Evolutionary conservation across 1,140 invertebrate genomes (phyloP).

Genomic region (Epicauta chinensis): DNA sequence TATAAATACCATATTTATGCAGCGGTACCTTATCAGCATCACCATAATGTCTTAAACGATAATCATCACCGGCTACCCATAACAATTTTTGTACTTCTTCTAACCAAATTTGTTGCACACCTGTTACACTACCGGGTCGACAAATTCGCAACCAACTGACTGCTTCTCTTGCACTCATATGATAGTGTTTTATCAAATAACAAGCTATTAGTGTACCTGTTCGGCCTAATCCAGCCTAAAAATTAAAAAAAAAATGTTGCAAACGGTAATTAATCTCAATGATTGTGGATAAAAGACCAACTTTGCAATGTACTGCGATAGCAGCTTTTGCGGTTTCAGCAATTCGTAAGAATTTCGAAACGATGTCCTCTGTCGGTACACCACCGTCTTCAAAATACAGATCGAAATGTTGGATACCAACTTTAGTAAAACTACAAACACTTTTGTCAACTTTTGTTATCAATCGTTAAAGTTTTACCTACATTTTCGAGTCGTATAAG

Average conservation of each 20-base stretch:
- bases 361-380: slow-evolving; percentile 62
- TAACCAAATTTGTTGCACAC: slow-evolving; percentile 74
- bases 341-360: slow-evolving; percentile 66
- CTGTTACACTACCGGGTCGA: slow-evolving; percentile 76
- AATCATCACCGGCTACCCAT: slow-evolving; percentile 44
- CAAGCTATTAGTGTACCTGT: slow-evolving; percentile 78
- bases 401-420: slow-evolving; percentile 71
- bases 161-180: slow-evolving; percentile 71
- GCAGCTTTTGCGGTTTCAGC: slow-evolving; percentile 64
- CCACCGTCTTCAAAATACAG: slow-evolving; percentile 78
- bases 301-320: slow-evolving; percentile 81
- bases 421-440: slow-evolving; percentile 58
- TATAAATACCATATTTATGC: slow-evolving; percentile 46
- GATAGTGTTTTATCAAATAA: slow-evolving; percentile 80
- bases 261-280: too few species aligned
- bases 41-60: slow-evolving; percentile 44
- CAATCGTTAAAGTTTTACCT: slow-evolving; percentile 13
- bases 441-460: not conserved
- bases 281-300: slow-evolving; percentile 37
- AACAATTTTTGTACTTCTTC: slow-evolving; percentile 51
- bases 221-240: slow-evolving; percentile 70
- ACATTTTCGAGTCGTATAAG: slow-evolving; percentile 61
- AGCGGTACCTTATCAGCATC: slow-evolving; percentile 39
- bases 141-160: slow-evolving; percentile 81
- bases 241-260: not conserved